A percentile compares a stretch with the other conserved stretches of the same genome.
These are phyloP conservation scores for Lochmaea capreae DNA, from an alignment of 2,888 invertebrate genomes.

Conservation along the genomic window DNA sequence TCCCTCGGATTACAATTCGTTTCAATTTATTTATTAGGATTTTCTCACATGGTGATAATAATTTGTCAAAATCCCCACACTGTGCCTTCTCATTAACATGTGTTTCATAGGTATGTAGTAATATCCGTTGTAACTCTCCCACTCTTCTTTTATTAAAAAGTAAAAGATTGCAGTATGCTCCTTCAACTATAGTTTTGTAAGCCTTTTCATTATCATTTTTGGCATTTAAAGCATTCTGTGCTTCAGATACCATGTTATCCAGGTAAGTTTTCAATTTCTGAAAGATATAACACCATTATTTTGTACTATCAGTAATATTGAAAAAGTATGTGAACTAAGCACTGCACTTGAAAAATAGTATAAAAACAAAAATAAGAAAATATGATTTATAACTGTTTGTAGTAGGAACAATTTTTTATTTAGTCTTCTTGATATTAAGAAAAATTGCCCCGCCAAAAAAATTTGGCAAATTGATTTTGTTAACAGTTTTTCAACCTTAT, in stretches of 20 bases:
- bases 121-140: background rate
- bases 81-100: slow-evolving; percentile 1
- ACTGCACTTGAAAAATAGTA: no score
- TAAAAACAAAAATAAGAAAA: no score
- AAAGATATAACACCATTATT: no score
- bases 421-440: background rate
- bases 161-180: slow-evolving; percentile 9
- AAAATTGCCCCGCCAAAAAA: background rate
- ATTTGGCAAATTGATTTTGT: no score
- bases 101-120: background rate
- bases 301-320: no score
- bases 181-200: slow-evolving; percentile 15
- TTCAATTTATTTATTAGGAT: background rate
- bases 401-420: background rate
- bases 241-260: no score
- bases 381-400: background rate
- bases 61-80: slow-evolving; percentile 1
- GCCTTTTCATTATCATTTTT: background rate
- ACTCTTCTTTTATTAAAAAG: slow-evolving; percentile 24
- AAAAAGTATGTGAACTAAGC: no score
- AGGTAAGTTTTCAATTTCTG: no score
- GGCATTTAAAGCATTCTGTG: no score
- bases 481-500: no score
- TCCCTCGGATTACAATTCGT: slow-evolving; percentile 1
- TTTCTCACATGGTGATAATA: background rate